Base-by-base conservation (phyloP, 2,888 invertebrate species). In the Lucinisca nassula region DNA sequence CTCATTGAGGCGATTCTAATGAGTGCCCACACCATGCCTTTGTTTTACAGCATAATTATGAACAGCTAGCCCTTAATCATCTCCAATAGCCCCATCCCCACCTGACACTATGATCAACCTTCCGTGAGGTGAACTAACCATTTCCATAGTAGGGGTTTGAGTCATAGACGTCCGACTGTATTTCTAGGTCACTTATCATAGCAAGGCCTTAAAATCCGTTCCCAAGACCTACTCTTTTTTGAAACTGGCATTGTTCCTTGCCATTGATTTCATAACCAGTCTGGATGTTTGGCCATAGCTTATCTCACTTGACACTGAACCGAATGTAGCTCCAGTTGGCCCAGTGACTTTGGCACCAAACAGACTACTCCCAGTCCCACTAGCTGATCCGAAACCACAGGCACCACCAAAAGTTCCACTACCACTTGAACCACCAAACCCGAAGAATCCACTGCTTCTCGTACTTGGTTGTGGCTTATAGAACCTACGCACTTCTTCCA, bases 251-350 rank as follows among this genome's bases (percentile, higher is more conserved):
- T 17, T 30, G 27, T 77, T 74, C 40, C 83, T 72, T 4, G 79
- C 74, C 27, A 67, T 79, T 0, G 88, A 84, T 38, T 90, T 88
- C 70, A 82, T 58, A 0, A 91, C 88, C 80, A 91, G 76, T 45
- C 91, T 74, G 30, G 82, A 24, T 2, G 84, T 79, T 49, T 91
- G 91, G 55, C 58, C 76, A 10, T 73, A 55, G 24, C 83, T 75
- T 30, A 91, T 82, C 24, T 75, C 79, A 0, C 70, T 75, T 35
- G 82, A 85, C 8, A 45, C 79, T n/a, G 77, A 73, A 8, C 35
- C 61, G 40, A 81, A 87, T 12, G 51, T 49, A 32, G 87, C 87
- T 30, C 30, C 77, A 14, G 27, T 27, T 3, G 27, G 38, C 0
- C 35, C 37, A 32, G 38, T 27, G 27, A 40, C 38, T 38, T 8